phyloP scores from a whole-genome alignment of 2,888 invertebrate species.

The Dasypogon diadema region DNA sequence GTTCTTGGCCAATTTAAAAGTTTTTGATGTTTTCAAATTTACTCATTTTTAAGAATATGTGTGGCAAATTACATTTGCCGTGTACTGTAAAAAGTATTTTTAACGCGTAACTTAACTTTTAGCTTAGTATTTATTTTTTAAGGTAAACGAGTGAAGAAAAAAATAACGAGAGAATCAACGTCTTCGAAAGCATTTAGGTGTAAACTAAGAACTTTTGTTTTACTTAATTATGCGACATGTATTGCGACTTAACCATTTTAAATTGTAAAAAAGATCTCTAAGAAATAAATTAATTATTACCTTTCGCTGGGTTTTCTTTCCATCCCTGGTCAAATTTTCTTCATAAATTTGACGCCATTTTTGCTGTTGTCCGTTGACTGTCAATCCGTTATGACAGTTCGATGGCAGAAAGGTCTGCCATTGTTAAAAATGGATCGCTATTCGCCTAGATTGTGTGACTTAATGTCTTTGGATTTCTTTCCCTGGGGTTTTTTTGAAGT shows the following conservation, averaged over 20 bases:
- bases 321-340: too few relatives aligned
- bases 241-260: conserved; percentile 25
- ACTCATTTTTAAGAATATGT: conserved; percentile 10
- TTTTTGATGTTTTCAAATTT: conserved; percentile 35
- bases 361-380: too few relatives aligned
- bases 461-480: too few relatives aligned
- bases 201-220: conserved; percentile 5
- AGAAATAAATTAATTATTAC: conserved; percentile 38
- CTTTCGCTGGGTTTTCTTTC: too few relatives aligned
- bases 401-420: too few relatives aligned
- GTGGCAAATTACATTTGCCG: not conserved
- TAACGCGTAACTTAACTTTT: conserved; percentile 20
- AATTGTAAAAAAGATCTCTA: conserved; percentile 43
- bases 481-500: too few relatives aligned
- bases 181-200: conserved; percentile 6
- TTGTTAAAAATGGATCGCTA: too few relatives aligned
- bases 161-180: conserved; percentile 25
- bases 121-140: conserved; percentile 38
- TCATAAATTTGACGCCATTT: too few relatives aligned
- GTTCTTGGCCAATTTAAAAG: not conserved
- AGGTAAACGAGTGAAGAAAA: conserved; percentile 33
- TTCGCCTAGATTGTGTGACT: too few relatives aligned
- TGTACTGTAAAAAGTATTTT: conserved; percentile 29
- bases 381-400: too few relatives aligned
- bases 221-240: conserved; percentile 9